Base-by-base conservation (phyloP, 2,888 invertebrate species). In the Erebia epiphron region DNA sequence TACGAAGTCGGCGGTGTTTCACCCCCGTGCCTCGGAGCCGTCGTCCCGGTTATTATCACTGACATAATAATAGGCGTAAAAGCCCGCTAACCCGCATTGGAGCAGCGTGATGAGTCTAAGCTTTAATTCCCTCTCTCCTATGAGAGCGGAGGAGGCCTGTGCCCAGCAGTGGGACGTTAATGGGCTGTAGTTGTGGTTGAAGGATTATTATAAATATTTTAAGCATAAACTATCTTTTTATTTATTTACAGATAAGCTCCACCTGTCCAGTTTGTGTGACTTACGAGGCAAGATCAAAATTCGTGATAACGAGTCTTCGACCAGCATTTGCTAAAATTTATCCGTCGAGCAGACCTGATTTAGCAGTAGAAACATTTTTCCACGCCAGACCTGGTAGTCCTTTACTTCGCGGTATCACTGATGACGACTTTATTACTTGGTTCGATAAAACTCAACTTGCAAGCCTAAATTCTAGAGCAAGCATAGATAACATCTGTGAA, bases 351-450 rank as follows among this genome's bases (percentile, higher is more conserved):
- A 86, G 95, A 73, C 94, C 95, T 72, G 95, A 95, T 77, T 83
- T 95, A 62, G 95, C 95, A 0, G 95, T 95, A 0, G 95, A 95
- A 82, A 94, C 94, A 5, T 95, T 95, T 82, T 95, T 95, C 90
- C 95, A 95, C 70, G 94, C 95, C 0, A 88, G 91, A 77, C 88
- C 91, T 61, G 94, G 94, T n/a, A 95, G 95, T 75, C 94, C 94
- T 13, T 85, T 95, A 49, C 86, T 95, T 0, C 90, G 93, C 78
- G 95, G 94, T 9, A 95, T 95, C 46, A 95, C 95, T 14, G 95
- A 95, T 68, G 95, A 95, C 77, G 95, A 95, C 79, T 91, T 95
- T 21, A 95, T 95, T 46, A 95, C 95, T 2, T 95, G 95, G 95
- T 95, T 95, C 77, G 95, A 95, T 56, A 94, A 94, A 85, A 94